phyloP scores from a whole-genome alignment of 2,113 vertebrate species.

The Jacana jacana region DNA sequence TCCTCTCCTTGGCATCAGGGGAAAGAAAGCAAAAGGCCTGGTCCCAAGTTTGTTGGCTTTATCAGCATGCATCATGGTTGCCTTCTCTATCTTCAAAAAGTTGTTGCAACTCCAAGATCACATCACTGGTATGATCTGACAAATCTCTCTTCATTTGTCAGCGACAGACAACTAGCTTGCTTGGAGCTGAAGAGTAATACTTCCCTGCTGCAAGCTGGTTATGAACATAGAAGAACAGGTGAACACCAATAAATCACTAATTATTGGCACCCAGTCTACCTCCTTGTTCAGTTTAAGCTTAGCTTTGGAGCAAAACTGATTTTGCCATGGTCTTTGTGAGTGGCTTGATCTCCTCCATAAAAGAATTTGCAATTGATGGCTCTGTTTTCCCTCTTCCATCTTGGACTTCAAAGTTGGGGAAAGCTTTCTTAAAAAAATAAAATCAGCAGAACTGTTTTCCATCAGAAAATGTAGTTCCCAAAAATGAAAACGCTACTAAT shows the following conservation, averaged over 20 bases:
- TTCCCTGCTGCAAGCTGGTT: neutral
- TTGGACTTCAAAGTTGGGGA: neutral
- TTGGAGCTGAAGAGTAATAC: neutral
- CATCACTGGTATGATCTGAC: neutral
- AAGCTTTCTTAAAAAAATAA: neutral
- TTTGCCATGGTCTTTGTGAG: neutral
- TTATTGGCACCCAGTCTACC: neutral
- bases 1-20: constrained; percentile 66
- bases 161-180: neutral
- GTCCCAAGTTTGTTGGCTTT: constrained; percentile 31
- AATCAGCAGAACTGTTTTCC: neutral
- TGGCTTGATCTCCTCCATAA: neutral
- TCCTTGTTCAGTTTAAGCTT: neutral
- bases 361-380: neutral
- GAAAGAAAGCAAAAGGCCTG: constrained; percentile 38
- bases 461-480: neutral
- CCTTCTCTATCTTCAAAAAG: constrained; percentile 37
- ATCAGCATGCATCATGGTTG: constrained; percentile 19
- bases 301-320: neutral
- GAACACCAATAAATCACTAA: neutral
- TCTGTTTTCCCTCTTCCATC: neutral
- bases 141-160: neutral
- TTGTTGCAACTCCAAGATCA: constrained; percentile 25
- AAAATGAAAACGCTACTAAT: neutral
- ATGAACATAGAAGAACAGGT: neutral